Percentiles rank a stretch among this genome's conserved stretches.
phyloP scores from a whole-genome alignment of 35 echinoderm and acorn worm genomes.

The Strongylocentrotus purpuratus region DNA sequence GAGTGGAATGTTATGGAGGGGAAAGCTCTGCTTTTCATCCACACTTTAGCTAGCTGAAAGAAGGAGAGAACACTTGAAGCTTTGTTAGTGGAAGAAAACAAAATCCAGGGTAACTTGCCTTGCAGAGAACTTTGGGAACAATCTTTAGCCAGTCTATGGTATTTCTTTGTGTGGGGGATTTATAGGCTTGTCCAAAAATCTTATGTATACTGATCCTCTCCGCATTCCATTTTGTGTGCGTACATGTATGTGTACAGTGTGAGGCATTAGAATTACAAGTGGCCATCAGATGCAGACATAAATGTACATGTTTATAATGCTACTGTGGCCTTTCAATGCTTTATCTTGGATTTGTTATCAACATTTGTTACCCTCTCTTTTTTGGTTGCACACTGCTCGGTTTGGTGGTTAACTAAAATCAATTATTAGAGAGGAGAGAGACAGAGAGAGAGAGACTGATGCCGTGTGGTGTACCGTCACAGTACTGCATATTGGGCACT shows the following conservation, averaged over 20 bases:
- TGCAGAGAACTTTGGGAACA: background rate
- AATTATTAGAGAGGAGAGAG: background rate
- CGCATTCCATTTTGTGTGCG: no score
- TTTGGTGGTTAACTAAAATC: background rate
- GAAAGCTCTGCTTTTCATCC: background rate
- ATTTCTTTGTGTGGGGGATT: constrained; percentile 9
- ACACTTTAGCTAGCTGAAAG: background rate
- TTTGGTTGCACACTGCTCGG: background rate
- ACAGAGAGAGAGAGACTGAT: background rate
- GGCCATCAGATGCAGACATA: background rate
- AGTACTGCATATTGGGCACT: background rate
- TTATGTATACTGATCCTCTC: background rate
- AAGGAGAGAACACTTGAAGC: background rate
- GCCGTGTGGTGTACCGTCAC: background rate
- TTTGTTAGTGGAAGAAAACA: background rate
- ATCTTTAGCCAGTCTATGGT: background rate
- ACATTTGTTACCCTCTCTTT: background rate
- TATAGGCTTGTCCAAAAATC: background rate
- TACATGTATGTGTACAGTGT: background rate
- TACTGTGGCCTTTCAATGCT: background rate
- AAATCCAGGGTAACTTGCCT: background rate
- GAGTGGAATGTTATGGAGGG: background rate
- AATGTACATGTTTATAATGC: background rate
- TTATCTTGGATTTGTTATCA: background rate
- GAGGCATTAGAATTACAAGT: background rate